These are phyloP conservation scores for Bombus breviceps DNA, from an alignment of 1,140 invertebrate species.

Conservation along the genomic window DNA sequence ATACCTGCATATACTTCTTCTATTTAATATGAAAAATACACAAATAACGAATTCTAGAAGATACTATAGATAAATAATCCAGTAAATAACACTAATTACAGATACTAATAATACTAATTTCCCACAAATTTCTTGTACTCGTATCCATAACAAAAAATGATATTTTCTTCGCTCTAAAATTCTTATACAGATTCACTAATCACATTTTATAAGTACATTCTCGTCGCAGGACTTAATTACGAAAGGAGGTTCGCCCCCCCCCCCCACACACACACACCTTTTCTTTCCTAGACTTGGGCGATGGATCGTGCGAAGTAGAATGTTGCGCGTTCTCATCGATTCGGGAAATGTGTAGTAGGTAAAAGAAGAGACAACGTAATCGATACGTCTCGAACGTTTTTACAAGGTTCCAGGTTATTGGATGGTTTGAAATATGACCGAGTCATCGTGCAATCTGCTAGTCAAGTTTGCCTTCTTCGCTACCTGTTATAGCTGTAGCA, in stretches of 20 bases:
- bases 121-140: too few species aligned
- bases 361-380: conserved; percentile 29
- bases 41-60: too few species aligned
- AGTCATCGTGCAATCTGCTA: conserved; percentile 8
- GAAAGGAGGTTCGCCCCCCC: neutral
- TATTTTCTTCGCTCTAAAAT: neutral
- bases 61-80: too few species aligned
- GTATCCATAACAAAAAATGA: too few species aligned
- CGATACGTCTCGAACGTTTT: conserved; percentile 48
- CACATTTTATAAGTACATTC: neutral
- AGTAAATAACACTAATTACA: too few species aligned
- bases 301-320: conserved; percentile 15
- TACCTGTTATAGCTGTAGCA: neutral
- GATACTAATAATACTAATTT: too few species aligned
- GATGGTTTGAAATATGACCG: conserved; percentile 12
- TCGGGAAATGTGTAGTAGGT: neutral
- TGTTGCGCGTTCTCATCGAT: conserved; percentile 20
- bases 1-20: too few species aligned
- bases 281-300: too few species aligned
- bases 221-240: neutral
- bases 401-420: conserved; percentile 24
- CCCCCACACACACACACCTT: fast-evolving
- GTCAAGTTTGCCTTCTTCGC: neutral
- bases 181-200: neutral
- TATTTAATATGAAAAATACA: too few species aligned